phyloP scores from a whole-genome alignment of 2,797 vertebrate species.

The Gallinago nigripennis region DNA sequence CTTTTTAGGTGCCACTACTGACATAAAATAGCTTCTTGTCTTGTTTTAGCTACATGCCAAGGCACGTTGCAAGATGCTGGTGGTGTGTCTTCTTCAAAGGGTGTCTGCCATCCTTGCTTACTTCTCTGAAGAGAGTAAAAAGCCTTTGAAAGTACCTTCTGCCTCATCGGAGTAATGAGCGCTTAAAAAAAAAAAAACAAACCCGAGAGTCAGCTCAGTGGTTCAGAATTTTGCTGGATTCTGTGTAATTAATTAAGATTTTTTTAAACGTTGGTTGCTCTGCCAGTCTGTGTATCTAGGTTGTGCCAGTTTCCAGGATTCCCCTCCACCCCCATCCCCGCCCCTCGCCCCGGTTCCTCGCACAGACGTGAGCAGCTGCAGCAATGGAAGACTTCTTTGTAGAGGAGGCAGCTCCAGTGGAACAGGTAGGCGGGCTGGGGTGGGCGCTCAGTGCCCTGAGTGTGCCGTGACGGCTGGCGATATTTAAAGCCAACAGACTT shows the following conservation, averaged over 20 bases:
- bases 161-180: background rate
- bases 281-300: constrained; percentile 32
- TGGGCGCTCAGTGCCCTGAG: background rate
- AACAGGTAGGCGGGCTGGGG: constrained; percentile 37
- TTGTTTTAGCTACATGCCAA: background rate
- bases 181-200: background rate
- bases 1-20: background rate
- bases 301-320: constrained; percentile 56
- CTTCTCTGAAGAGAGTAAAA: constrained; percentile 14
- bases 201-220: background rate
- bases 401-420: constrained; percentile 36
- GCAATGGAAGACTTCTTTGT: constrained; percentile 56
- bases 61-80: background rate
- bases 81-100: constrained; percentile 20
- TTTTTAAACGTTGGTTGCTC: background rate
- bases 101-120: background rate
- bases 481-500: background rate
- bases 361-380: constrained; percentile 37
- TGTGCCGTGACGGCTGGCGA: rapidly evolving
- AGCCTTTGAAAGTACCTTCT: constrained; percentile 26
- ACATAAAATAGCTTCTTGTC: background rate
- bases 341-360: constrained; percentile 38
- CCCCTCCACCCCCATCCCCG: constrained; percentile 63
- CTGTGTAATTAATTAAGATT: constrained; percentile 54
- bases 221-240: constrained; percentile 30